These are phyloP conservation scores for Chunga burmeisteri DNA, from an alignment of 2,113 vertebrate species.

Conservation along the genomic window DNA sequence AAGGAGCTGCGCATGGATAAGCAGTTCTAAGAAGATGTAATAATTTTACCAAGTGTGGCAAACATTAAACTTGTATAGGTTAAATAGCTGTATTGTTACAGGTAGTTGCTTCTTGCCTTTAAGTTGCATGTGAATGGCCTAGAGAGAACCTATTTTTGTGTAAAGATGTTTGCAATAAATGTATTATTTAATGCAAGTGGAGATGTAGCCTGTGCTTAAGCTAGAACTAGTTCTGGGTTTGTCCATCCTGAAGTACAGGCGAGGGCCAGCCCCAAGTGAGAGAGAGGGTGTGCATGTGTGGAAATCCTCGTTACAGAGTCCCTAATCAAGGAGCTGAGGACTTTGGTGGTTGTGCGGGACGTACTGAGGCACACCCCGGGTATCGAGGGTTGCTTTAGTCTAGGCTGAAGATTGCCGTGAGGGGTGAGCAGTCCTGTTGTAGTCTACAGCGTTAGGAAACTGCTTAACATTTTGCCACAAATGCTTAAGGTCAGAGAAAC, in stretches of 20 bases:
- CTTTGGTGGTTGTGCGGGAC: rapidly evolving
- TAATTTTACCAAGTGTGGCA: not conserved
- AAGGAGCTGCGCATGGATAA: not conserved
- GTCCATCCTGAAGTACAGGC: rapidly evolving
- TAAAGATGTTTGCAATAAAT: constrained; percentile 74
- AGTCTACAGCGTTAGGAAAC: not conserved
- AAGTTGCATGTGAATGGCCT: constrained; percentile 78
- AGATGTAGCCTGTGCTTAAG: not conserved
- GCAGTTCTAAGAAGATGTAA: not conserved
- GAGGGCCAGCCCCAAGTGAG: not conserved
- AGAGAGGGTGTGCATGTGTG: rapidly evolving
- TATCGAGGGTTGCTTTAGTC: not conserved
- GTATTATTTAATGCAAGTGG: constrained; percentile 71
- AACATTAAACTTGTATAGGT: not conserved
- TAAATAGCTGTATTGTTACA: not conserved
- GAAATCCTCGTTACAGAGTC: rapidly evolving
- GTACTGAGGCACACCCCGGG: rapidly evolving
- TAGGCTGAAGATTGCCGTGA: not conserved
- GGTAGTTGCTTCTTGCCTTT: constrained; percentile 58
- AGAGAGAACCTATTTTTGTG: constrained; percentile 82
- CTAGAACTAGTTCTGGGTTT: not conserved
- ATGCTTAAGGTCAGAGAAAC: not conserved
- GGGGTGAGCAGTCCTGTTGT: rapidly evolving
- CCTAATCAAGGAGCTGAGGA: not conserved
- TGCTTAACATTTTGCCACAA: not conserved